These are phyloP conservation scores for Macrostomum lignano DNA, from an alignment of 1,140 invertebrate species.

Conservation along the genomic window DNA sequence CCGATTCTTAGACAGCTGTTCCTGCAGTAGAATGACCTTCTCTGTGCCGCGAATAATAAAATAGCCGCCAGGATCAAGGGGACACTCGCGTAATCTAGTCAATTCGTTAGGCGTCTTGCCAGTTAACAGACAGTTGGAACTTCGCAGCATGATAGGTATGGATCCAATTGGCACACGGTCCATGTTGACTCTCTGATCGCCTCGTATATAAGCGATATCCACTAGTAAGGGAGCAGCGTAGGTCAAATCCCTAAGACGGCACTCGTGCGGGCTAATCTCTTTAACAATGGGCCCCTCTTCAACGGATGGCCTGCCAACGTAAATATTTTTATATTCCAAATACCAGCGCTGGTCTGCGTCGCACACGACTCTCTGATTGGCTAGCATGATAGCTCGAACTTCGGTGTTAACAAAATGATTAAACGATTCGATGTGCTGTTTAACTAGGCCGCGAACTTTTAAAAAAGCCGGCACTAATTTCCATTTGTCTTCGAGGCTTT, in stretches of 20 bases:
- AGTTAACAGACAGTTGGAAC: slow-evolving; percentile 64
- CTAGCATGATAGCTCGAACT: slow-evolving; percentile 12
- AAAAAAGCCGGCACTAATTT: no score
- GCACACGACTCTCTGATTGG: slow-evolving; percentile 6
- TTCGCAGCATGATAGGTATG: slow-evolving; percentile 91
- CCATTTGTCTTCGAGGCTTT: no score
- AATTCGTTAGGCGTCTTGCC: slow-evolving; percentile 50
- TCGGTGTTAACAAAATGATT: slow-evolving; percentile 96
- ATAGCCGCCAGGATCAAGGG: slow-evolving; percentile 46
- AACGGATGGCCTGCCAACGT: slow-evolving; percentile 59
- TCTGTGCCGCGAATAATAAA: slow-evolving; percentile 63
- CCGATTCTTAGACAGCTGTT: slow-evolving; percentile 79
- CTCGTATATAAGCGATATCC: slow-evolving; percentile 80
- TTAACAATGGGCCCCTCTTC: slow-evolving; percentile 67
- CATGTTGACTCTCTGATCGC: slow-evolving; percentile 55
- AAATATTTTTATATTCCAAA: slow-evolving; percentile 36
- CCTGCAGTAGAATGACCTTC: slow-evolving; percentile 83
- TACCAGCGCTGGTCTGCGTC: neutral
- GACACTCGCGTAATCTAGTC: slow-evolving; percentile 54
- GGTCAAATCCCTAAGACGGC: slow-evolving; percentile 72
- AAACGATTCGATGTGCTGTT: slow-evolving; percentile 93
- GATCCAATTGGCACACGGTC: slow-evolving; percentile 67
- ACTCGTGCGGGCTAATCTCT: slow-evolving; percentile 61
- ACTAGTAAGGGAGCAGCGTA: slow-evolving; percentile 90
- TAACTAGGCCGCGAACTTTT: slow-evolving; percentile 55